A percentile compares a stretch with the other conserved stretches of the same genome.
Conservation (phyloP, 2,113 vertebrate genomes). For the Morone saxatilis region DNA sequence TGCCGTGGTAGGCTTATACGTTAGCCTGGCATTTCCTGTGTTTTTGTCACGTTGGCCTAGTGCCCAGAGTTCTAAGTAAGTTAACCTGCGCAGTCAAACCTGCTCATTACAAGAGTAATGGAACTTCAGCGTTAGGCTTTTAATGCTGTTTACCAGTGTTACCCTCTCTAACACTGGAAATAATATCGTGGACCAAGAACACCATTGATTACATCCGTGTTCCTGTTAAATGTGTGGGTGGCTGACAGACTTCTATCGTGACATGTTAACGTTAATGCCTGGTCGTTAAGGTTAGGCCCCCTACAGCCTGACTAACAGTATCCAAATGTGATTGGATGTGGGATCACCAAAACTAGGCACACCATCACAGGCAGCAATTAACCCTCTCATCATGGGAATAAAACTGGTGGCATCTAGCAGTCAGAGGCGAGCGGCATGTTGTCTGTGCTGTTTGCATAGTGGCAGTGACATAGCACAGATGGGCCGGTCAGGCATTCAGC, state of each 20-base stretch:
- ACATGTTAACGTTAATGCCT: neutral
- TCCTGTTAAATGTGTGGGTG: neutral
- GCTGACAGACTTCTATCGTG: neutral
- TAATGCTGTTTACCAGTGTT: no score
- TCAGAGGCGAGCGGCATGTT: constrained; percentile 11
- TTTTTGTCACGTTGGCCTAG: constrained; percentile 6
- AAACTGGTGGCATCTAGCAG: neutral
- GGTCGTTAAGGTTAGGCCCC: neutral
- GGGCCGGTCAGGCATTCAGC: constrained; percentile 41
- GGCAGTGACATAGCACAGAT: constrained; percentile 49
- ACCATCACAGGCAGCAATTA: neutral
- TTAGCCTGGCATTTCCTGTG: constrained; percentile 48
- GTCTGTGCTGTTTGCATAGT: constrained; percentile 38
- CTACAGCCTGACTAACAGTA: neutral
- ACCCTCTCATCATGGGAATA: neutral
- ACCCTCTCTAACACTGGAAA: neutral
- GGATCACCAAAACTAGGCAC: no score
- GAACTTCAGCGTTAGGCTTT: no score
- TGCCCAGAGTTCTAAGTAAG: no score
- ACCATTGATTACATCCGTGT: neutral
- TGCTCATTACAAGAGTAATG: neutral
- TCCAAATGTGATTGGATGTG: neutral
- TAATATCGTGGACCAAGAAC: no score
- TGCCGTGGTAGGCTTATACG: neutral
- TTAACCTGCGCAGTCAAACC: neutral